Conservation (phyloP, 1,140 invertebrate species). For the Drosophila oshimai region DNA sequence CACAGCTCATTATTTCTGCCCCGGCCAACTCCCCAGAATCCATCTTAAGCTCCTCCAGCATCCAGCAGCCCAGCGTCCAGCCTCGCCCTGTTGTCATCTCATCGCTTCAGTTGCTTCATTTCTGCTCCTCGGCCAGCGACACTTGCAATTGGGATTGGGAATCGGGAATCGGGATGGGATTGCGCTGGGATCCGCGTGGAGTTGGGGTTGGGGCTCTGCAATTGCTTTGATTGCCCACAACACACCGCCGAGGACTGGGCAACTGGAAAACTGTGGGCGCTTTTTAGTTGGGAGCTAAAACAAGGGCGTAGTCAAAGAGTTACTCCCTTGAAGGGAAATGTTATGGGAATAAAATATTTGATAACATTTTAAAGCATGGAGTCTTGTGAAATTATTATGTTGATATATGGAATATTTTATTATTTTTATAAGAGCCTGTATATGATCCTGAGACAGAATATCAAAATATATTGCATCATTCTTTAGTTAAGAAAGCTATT, state of each 20-base stretch:
- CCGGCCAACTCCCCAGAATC: slow-evolving; percentile 4
- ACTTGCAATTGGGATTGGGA: slow-evolving; percentile 54
- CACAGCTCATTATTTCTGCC: slow-evolving; percentile 75
- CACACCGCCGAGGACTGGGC: slow-evolving; percentile 49
- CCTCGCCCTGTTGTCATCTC: slow-evolving; percentile 29
- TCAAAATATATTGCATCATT: too few relatives aligned
- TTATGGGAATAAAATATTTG: neutral
- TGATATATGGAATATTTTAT: too few relatives aligned
- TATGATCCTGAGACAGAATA: too few relatives aligned
- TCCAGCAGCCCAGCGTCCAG: too few relatives aligned
- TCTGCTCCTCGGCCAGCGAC: slow-evolving; percentile 29
- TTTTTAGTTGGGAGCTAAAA: slow-evolving; percentile 11
- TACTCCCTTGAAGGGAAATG: neutral
- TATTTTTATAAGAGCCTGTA: too few relatives aligned
- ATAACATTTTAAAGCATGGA: neutral
- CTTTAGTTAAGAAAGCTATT: too few relatives aligned
- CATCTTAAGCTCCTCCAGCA: slow-evolving; percentile 20
- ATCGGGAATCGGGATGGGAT: slow-evolving; percentile 6
- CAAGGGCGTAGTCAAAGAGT: slow-evolving; percentile 6
- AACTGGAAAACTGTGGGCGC: slow-evolving; percentile 57
- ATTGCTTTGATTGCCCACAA: slow-evolving; percentile 76
- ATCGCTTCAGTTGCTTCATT: slow-evolving; percentile 6
- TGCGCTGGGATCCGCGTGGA: neutral
- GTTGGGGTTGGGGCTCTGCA: slow-evolving; percentile 42
- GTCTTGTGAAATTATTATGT: neutral